These are phyloP conservation scores for Cavia aperea DNA, from an alignment of 2,113 vertebrate species.

Conservation along the genomic window DNA sequence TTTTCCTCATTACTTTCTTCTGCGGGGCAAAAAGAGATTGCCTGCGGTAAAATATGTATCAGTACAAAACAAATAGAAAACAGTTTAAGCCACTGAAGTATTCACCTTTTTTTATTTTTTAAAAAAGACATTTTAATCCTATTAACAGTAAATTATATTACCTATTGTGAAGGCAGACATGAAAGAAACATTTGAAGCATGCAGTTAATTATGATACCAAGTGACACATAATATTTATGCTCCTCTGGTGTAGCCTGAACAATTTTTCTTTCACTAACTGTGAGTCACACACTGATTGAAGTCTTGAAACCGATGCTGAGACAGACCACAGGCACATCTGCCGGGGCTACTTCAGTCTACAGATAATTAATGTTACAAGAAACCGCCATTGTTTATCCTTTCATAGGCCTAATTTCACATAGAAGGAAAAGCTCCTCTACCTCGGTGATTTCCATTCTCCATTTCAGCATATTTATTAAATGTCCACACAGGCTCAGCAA, in stretches of 20 bases:
- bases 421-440: not conserved
- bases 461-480: not conserved
- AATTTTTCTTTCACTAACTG: conserved; percentile 72
- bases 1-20: conserved; percentile 74
- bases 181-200: conserved; percentile 78
- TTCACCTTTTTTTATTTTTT: conserved; percentile 71
- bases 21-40: conserved; percentile 67
- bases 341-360: conserved; percentile 41
- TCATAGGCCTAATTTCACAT: conserved; percentile 56
- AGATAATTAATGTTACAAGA: conserved; percentile 68
- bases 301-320: conserved; percentile 69
- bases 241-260: conserved; percentile 66
- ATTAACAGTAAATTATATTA: conserved; percentile 78
- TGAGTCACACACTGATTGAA: conserved; percentile 76
- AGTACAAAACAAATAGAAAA: conserved; percentile 77
- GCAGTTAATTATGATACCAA: conserved; percentile 79
- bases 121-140: conserved; percentile 79
- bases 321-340: conserved; percentile 59
- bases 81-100: conserved; percentile 74
- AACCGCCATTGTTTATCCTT: conserved; percentile 57
- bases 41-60: conserved; percentile 75
- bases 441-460: not conserved
- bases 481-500: not conserved
- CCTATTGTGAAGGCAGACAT: conserved; percentile 77
- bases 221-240: conserved; percentile 77